Percentiles rank a stretch among this genome's conserved stretches.
phyloP scores from a whole-genome alignment of 2,113 vertebrate genomes.

The Melospiza georgiana region DNA sequence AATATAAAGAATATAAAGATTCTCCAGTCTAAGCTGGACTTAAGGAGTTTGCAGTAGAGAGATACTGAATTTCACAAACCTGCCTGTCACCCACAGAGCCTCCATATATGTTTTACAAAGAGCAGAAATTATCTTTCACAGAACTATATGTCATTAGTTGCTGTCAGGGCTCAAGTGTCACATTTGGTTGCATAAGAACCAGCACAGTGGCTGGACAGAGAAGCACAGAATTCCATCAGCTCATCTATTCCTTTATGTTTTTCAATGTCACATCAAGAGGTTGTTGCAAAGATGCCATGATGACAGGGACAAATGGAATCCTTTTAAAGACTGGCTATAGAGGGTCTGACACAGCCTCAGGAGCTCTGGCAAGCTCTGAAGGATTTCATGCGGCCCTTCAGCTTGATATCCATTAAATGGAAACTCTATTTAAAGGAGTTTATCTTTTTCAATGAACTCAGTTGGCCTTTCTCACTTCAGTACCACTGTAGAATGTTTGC shows the following conservation, averaged over 20 bases:
- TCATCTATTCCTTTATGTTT: background rate
- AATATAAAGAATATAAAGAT: background rate
- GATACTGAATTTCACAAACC: background rate
- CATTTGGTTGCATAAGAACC: background rate
- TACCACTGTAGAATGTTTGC: background rate
- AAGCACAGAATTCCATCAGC: background rate
- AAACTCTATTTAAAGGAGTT: background rate
- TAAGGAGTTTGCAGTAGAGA: background rate
- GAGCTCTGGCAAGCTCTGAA: background rate
- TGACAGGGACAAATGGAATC: background rate
- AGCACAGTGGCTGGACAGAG: background rate
- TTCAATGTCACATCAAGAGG: background rate
- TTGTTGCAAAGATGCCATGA: background rate
- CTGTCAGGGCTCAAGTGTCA: background rate
- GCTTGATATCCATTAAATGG: background rate
- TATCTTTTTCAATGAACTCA: background rate
- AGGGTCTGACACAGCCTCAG: background rate
- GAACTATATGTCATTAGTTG: background rate
- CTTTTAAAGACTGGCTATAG: background rate
- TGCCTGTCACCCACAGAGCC: background rate
- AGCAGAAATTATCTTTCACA: background rate
- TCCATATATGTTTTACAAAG: background rate
- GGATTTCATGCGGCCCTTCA: background rate
- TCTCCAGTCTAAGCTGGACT: background rate
- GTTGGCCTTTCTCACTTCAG: background rate